Conservation (phyloP, 2,797 vertebrate species). For the Hapalemur alaotrensis region DNA sequence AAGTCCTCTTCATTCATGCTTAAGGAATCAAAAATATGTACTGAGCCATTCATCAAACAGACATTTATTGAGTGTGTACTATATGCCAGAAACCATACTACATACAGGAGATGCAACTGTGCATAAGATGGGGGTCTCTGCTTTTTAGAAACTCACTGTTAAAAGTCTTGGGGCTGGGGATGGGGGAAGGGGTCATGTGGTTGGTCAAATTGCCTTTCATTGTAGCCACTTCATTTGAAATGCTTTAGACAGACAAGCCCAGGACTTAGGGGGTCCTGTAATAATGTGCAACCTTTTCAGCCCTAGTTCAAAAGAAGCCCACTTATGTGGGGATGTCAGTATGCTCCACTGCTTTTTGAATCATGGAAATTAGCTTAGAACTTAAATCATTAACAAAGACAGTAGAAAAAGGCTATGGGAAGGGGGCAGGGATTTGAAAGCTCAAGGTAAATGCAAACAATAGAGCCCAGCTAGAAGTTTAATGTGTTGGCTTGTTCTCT, state of each 20-base stretch:
- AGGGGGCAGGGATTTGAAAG: not conserved
- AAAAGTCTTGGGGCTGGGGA: not conserved
- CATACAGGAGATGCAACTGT: not conserved
- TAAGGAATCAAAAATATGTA: constrained; percentile 13
- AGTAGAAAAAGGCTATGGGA: not conserved
- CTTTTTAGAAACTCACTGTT: constrained; percentile 31
- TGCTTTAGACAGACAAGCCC: not conserved
- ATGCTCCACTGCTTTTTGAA: not conserved
- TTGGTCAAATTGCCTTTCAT: not conserved
- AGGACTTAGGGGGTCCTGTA: not conserved
- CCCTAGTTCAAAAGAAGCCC: not conserved
- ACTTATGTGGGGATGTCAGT: not conserved
- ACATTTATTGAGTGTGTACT: not conserved
- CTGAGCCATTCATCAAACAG: not conserved
- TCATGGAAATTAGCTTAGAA: not conserved
- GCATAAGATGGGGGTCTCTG: not conserved
- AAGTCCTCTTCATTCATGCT: not conserved
- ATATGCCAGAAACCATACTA: not conserved
- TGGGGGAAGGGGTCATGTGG: not conserved
- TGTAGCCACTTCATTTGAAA: not conserved
- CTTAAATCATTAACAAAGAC: constrained; percentile 10
- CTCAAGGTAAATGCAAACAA: not conserved
- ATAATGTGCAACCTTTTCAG: not conserved
- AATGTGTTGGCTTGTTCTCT: not conserved
- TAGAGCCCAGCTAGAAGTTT: not conserved